These are phyloP conservation scores for Ernsta delagoae DNA, from an alignment of 2,888 invertebrate species.

Conservation along the genomic window DNA sequence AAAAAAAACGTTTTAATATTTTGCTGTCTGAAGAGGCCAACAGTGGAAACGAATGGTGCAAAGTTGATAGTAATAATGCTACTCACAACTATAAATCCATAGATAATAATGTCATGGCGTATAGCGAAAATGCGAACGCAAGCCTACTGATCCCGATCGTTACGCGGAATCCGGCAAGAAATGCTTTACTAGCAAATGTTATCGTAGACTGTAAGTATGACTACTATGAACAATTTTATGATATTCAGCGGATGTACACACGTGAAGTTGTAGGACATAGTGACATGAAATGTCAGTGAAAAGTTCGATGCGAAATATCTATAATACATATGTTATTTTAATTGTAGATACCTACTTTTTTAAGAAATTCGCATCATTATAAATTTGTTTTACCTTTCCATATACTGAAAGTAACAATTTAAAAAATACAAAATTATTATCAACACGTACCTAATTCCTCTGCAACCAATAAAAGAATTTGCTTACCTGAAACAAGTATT, in stretches of 20 bases:
- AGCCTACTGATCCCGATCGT: slow-evolving; percentile 36
- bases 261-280: not conserved
- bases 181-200: slow-evolving; percentile 11
- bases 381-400: too few species aligned
- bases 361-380: too few species aligned
- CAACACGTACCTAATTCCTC: slow-evolving; percentile 18
- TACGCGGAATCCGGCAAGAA: slow-evolving; percentile 33
- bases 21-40: not conserved
- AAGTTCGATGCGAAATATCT: too few species aligned
- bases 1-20: not conserved
- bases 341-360: too few species aligned
- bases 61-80: not conserved
- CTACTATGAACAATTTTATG: not conserved
- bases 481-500: slow-evolving; percentile 56
- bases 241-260: not conserved
- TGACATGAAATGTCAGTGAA: too few species aligned
- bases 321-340: too few species aligned
- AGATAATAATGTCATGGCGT: slow-evolving; percentile 27
- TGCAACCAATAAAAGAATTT: slow-evolving; percentile 25
- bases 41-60: not conserved
- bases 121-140: slow-evolving; percentile 19
- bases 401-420: not conserved
- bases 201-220: not conserved
- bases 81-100: slow-evolving; percentile 3
- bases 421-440: slow-evolving; percentile 7